A percentile compares a stretch with the other conserved stretches of the same genome.
Evolutionary conservation across 2,888 invertebrate genomes (phyloP).

Genomic region (Trileptium ribeirensis): DNA sequence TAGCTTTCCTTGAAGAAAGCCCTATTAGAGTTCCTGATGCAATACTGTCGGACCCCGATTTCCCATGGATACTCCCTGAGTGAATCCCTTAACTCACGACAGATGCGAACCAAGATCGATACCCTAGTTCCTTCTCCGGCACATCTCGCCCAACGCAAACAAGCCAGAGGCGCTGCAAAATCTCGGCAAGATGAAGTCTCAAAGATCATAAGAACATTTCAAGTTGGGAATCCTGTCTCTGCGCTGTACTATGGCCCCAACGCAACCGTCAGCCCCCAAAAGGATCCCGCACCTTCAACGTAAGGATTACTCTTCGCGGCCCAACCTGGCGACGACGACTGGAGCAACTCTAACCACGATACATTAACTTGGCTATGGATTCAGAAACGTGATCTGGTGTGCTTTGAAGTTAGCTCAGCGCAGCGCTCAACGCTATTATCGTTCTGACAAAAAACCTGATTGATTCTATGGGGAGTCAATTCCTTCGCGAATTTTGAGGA

Average conservation of each 20-base stretch:
- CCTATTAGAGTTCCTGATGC: constrained; percentile 27
- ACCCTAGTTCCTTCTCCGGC: constrained; percentile 18
- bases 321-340: constrained; percentile 23
- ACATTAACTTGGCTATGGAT: no score
- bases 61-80: constrained; percentile 26
- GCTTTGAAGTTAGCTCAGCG: no score
- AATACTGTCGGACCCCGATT: constrained; percentile 12
- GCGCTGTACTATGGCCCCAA: constrained; percentile 21
- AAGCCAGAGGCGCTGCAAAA: constrained; percentile 15
- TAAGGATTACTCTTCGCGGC: constrained; percentile 4
- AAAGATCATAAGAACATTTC: neutral
- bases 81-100: constrained; percentile 21
- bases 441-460: no score
- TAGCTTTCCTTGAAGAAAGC: constrained; percentile 26
- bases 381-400: no score
- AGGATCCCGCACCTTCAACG: constrained; percentile 21
- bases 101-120: constrained; percentile 15
- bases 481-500: no score
- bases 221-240: constrained; percentile 4
- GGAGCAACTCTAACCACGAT: constrained; percentile 23
- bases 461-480: no score
- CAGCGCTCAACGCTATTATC: no score
- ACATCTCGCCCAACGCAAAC: constrained; percentile 19
- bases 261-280: constrained; percentile 20
- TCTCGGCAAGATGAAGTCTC: neutral